Percentiles rank a stretch among this genome's conserved stretches.
Evolutionary conservation across 2,797 vertebrate genomes (phyloP).

Genomic region (Sphenopsis melanotis): DNA sequence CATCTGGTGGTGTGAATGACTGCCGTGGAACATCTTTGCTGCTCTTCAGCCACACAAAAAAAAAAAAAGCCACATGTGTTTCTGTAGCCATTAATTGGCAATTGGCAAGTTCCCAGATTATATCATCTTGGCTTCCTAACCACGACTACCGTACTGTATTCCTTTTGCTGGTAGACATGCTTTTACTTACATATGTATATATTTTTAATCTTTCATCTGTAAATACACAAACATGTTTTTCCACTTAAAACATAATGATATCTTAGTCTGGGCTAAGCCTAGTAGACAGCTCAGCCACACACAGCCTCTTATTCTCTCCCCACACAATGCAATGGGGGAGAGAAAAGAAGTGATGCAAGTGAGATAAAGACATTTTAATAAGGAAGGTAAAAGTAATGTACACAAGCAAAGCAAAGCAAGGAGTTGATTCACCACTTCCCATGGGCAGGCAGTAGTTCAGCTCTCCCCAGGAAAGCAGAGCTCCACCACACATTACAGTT

Average conservation of each 20-base stretch:
- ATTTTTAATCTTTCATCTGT: background rate
- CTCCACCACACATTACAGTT: rapidly evolving
- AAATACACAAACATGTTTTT: background rate
- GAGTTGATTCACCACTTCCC: background rate
- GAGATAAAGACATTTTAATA: background rate
- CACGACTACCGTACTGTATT: background rate
- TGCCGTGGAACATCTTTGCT: too few species aligned
- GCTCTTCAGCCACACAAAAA: too few species aligned
- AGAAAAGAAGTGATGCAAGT: background rate
- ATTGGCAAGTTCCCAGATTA: background rate
- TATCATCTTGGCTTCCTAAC: background rate
- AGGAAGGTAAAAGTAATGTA: background rate
- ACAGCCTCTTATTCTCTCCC: background rate
- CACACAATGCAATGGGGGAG: background rate
- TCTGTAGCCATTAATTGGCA: background rate
- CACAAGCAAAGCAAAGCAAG: background rate
- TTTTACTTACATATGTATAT: background rate
- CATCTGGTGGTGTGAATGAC: too few species aligned
- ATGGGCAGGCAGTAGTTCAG: background rate
- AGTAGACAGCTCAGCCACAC: background rate
- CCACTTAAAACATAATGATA: background rate
- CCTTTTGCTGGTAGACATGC: background rate
- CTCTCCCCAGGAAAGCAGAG: background rate
- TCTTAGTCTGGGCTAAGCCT: background rate
- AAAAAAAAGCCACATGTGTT: background rate